These are phyloP conservation scores for Yponomeuta plumbellus DNA, from an alignment of 2,888 invertebrate genomes.

Conservation along the genomic window DNA sequence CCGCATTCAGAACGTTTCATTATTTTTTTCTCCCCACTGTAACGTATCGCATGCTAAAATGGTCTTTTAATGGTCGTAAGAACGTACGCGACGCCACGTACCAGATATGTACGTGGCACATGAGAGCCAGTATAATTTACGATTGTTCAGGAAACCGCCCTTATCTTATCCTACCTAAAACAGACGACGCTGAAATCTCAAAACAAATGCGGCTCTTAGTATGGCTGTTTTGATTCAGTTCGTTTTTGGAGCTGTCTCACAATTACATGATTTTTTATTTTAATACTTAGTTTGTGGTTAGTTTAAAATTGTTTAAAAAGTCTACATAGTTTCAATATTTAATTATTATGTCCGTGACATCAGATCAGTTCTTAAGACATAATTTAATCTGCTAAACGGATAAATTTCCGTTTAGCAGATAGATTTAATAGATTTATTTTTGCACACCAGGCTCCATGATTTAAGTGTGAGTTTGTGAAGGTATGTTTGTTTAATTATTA, in stretches of 20 bases:
- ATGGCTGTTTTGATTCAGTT: slow-evolving; percentile 14
- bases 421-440: too few species aligned
- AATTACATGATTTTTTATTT: not conserved
- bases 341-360: too few species aligned
- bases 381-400: too few species aligned
- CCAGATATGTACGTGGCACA: slow-evolving; percentile 29
- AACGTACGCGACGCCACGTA: slow-evolving; percentile 28
- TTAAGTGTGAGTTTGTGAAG: too few species aligned
- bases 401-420: too few species aligned
- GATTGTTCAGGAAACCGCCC: slow-evolving; percentile 25
- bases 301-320: too few species aligned
- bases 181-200: slow-evolving; percentile 19
- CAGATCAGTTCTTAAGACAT: too few species aligned
- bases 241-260: not conserved
- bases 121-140: slow-evolving; percentile 42
- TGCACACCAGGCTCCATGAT: too few species aligned
- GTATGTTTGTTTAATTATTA: too few species aligned
- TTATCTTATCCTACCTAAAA: slow-evolving; percentile 21
- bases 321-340: too few species aligned
- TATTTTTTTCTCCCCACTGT: slow-evolving; percentile 25
- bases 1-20: slow-evolving; percentile 14
- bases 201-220: slow-evolving; percentile 16
- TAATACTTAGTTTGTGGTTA: not conserved
- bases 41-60: slow-evolving; percentile 44
- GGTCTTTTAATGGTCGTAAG: slow-evolving; percentile 40